Conservation (phyloP, 2,888 invertebrate genomes). For the Rhingia campestris region DNA sequence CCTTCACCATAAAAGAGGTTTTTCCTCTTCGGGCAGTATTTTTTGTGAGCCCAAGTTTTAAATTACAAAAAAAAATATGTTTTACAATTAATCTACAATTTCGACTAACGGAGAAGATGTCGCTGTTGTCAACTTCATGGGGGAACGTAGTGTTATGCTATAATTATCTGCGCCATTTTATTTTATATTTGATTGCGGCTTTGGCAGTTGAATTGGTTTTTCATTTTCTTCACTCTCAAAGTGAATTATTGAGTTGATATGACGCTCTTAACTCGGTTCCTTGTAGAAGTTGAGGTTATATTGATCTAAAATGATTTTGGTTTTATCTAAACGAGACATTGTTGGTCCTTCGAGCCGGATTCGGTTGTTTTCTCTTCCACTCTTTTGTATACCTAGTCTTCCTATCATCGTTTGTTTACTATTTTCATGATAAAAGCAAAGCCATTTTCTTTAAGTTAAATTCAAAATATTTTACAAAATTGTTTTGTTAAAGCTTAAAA, state of each 20-base stretch:
- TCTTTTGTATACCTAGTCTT: background rate
- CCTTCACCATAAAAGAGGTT: conserved; percentile 61
- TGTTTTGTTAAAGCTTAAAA: conserved; percentile 29
- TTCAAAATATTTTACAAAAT: conserved; percentile 66
- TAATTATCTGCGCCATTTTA: conserved; percentile 60
- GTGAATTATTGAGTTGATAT: background rate
- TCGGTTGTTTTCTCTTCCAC: background rate
- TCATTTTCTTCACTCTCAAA: background rate
- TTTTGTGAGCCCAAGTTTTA: conserved; percentile 32
- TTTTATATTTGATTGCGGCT: conserved; percentile 23
- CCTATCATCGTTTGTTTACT: background rate
- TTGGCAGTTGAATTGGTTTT: conserved; percentile 52
- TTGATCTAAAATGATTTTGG: conserved; percentile 46
- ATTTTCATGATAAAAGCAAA: conserved; percentile 64
- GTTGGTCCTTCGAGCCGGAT: conserved; percentile 39
- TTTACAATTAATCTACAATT: conserved; percentile 57
- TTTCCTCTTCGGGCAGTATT: conserved; percentile 44
- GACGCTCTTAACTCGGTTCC: conserved; percentile 10
- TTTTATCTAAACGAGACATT: conserved; percentile 46
- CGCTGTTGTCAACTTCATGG: conserved; percentile 55
- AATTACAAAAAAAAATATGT: conserved; percentile 17
- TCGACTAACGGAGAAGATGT: conserved; percentile 79
- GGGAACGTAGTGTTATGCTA: conserved; percentile 13
- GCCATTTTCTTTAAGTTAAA: conserved; percentile 55
- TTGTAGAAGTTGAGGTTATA: conserved; percentile 47